Evolutionary conservation across 2,113 vertebrate genomes (phyloP).

Genomic region (Pionites leucogaster): DNA sequence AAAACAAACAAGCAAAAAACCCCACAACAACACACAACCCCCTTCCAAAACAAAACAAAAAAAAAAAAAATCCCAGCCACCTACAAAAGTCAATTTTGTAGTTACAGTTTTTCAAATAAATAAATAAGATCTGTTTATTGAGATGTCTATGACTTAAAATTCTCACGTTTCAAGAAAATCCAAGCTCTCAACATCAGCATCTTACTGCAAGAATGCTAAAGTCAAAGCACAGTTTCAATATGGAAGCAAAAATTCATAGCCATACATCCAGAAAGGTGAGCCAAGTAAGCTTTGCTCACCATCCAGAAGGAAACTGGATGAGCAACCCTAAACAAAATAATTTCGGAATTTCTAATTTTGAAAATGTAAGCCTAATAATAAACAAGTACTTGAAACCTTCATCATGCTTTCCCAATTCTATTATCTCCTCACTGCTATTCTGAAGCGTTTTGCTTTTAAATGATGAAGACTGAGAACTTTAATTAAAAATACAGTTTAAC

Average conservation of each 20-base stretch:
- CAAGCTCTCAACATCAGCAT: background rate
- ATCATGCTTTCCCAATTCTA: background rate
- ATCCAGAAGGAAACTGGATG: background rate
- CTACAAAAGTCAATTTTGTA: background rate
- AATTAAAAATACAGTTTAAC: background rate
- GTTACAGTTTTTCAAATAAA: background rate
- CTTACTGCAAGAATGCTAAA: background rate
- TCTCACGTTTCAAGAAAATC: background rate
- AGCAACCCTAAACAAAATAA: background rate
- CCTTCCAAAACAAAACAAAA: background rate
- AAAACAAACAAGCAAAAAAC: background rate
- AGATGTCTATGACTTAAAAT: background rate
- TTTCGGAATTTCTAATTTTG: background rate
- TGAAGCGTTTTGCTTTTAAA: background rate
- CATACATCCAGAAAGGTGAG: background rate
- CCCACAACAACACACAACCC: background rate
- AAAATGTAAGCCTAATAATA: background rate
- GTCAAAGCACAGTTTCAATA: background rate
- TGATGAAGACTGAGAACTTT: background rate
- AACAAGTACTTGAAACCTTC: background rate
- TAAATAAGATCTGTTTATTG: background rate
- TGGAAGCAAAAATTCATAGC: background rate
- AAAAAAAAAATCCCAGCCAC: background rate
- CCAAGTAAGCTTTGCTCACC: background rate
- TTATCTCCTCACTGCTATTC: accelerated